Base-by-base conservation (phyloP, 2,888 invertebrate genomes). In the Ormyrus rosae region DNA sequence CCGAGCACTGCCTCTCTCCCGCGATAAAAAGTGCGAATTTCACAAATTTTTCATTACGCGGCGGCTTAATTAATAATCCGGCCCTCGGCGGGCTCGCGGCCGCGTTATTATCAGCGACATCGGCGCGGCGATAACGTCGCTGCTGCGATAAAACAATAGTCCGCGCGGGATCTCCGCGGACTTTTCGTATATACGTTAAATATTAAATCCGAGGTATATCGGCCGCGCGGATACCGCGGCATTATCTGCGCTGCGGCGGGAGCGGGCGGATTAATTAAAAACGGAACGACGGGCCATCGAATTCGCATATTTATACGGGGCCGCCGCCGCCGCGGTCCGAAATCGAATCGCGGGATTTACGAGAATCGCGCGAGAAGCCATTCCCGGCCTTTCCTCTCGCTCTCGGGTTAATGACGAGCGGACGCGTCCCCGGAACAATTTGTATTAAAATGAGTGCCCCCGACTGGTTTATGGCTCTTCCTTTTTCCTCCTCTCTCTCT, bases 361-460 rank as follows among this genome's bases (percentile, higher is more conserved):
- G 80, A 75, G 80, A 46, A 55, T 51, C 34, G n/a, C 69, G 63
- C n/a, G 60, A 6, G 19, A 13, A 46, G 51, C 60, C 34, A 53
- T 75, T 68, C 46, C 46, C 51, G 19, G 19, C 19, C 19, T 19
- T 19, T 19, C 80, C 70, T 78, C 71, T 10, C n/a, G 1, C 34
- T 70, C 2, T 69, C 1, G 50, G 46, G 53, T 63, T 72, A 72
- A 63, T 53, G 61, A 63, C 74, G 53, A 45, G 63, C 11, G 45
- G 7, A n/a, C 51, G 56, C 64, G 64, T 7, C 83, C 83, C 85
- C 84, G 81, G 85, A 88, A 88, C 89, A 87, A 89, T 90, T 88
- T 89, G 86, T 89, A 90, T 90, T 89, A 87, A 90, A 90, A 90
- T 89, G 88, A 89, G 87, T 83, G 83, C 51, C 13, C 13, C 5